phyloP scores from a whole-genome alignment of 1,140 invertebrate species.

The Lasioglossum baleicum region DNA sequence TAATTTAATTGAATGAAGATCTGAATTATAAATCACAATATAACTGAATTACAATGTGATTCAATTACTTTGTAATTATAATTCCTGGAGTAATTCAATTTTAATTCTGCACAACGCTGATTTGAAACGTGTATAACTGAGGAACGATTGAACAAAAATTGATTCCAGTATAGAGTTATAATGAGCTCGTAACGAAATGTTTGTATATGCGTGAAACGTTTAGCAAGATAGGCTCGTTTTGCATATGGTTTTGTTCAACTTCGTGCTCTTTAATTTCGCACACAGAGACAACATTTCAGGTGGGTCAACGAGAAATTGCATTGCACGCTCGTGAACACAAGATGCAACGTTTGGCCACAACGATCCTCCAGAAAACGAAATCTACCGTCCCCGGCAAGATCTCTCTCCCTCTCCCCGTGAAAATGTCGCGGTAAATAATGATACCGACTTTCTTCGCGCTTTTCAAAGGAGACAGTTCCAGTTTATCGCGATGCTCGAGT shows the following conservation, averaged over 20 bases:
- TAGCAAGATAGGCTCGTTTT: neutral
- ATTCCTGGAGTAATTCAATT: too few relatives aligned
- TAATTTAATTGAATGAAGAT: too few relatives aligned
- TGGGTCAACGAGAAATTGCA: conserved; percentile 37
- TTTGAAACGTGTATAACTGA: too few relatives aligned
- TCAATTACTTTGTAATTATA: too few relatives aligned
- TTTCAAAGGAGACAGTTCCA: neutral
- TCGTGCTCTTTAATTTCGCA: neutral
- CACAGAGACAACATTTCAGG: neutral
- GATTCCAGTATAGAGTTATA: too few relatives aligned
- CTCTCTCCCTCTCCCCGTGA: neutral
- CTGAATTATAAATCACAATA: too few relatives aligned
- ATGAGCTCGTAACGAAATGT: too few relatives aligned
- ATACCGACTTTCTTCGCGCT: neutral
- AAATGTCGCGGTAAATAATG: conserved; percentile 25
- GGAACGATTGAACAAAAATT: too few relatives aligned
- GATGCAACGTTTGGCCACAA: neutral
- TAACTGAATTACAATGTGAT: too few relatives aligned
- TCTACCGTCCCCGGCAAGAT: conserved; percentile 6
- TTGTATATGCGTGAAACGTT: neutral
- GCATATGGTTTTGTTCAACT: neutral
- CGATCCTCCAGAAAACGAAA: conserved; percentile 23
- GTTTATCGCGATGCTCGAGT: conserved; percentile 1
- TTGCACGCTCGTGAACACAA: conserved; percentile 16
- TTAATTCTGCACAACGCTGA: too few relatives aligned